phyloP scores from a whole-genome alignment of 2,797 vertebrate species.

The Tauraco hartlaubi region DNA sequence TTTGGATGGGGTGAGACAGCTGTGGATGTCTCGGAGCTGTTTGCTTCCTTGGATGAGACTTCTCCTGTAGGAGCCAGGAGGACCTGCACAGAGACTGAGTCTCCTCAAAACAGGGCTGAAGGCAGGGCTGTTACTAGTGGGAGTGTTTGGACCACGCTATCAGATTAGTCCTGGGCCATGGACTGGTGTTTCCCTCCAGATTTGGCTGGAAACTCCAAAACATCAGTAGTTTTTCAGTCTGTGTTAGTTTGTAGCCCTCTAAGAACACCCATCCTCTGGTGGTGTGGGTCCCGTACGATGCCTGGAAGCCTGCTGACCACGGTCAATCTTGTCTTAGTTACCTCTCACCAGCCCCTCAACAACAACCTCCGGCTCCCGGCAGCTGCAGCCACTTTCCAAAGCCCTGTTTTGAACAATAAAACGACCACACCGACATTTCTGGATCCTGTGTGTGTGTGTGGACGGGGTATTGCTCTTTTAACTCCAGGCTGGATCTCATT shows the following conservation, averaged over 20 bases:
- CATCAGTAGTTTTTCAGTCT: not conserved
- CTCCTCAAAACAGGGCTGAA: not conserved
- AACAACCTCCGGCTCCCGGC: not conserved
- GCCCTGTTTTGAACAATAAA: not conserved
- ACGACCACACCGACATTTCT: not conserved
- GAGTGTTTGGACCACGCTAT: not conserved
- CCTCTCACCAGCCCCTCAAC: not conserved
- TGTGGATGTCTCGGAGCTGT: not conserved
- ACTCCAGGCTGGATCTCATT: not conserved
- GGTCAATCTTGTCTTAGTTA: not conserved
- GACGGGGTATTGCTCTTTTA: not conserved
- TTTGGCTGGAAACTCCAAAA: not conserved
- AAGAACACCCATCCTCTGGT: not conserved
- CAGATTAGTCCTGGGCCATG: not conserved
- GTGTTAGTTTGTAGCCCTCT: not conserved
- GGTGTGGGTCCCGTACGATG: fast-evolving
- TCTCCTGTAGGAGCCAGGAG: not conserved
- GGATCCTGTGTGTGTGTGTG: fast-evolving
- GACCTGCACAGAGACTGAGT: not conserved
- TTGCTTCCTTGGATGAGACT: not conserved
- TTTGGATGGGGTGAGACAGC: not conserved
- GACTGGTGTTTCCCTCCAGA: not conserved
- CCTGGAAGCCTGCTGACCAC: not conserved
- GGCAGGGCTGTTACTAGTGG: not conserved
- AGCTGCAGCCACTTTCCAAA: not conserved